Evolutionary conservation across 2,113 vertebrate species (phyloP).

Genomic region (Cyanoramphus novaezelandiae): DNA sequence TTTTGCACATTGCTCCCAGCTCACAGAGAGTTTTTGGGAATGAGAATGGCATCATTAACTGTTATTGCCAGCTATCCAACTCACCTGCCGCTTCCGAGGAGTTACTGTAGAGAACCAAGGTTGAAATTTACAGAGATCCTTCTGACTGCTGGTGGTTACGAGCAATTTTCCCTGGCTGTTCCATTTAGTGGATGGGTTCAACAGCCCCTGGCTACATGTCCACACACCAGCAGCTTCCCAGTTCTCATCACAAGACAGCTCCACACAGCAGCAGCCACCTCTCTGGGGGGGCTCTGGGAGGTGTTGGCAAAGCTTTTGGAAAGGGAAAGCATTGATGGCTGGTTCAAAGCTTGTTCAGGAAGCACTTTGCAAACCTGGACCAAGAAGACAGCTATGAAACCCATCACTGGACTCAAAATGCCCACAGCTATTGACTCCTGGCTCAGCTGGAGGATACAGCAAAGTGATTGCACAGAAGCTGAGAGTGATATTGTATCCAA

Average conservation of each 20-base stretch:
- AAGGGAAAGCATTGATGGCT: background rate
- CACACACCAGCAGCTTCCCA: background rate
- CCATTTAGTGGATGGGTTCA: background rate
- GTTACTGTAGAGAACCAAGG: background rate
- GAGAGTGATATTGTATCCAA: background rate
- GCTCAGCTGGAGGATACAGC: background rate
- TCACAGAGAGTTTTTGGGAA: background rate
- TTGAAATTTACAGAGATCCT: background rate
- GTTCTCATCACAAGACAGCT: background rate
- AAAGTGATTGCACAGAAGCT: background rate
- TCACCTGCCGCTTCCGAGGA: background rate
- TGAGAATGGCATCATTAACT: fast-evolving
- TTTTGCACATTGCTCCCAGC: background rate
- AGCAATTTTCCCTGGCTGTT: background rate
- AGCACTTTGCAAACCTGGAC: background rate
- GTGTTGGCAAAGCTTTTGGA: background rate
- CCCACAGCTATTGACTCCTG: background rate
- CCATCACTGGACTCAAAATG: background rate
- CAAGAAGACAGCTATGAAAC: background rate
- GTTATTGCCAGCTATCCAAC: background rate
- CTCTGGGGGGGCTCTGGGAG: background rate
- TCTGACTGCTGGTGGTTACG: background rate
- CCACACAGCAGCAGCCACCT: background rate
- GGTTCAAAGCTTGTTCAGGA: background rate
- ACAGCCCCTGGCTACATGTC: too few species aligned